Conservation (phyloP, 2,113 vertebrate species). For the Capreolus pygargus region DNA sequence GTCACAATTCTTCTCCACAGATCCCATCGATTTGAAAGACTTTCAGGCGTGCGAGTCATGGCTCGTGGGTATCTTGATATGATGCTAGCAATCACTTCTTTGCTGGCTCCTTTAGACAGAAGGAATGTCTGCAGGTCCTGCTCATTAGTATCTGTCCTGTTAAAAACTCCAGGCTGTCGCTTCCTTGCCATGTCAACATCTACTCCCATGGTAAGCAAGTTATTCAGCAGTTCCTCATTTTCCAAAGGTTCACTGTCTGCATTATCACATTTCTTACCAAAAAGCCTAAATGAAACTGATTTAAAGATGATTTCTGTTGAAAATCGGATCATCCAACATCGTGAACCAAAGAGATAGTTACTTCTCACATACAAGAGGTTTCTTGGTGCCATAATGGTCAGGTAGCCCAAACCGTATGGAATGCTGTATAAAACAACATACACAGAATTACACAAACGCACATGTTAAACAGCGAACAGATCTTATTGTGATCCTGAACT, state of each 20-base stretch:
- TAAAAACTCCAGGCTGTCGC: constrained; percentile 82
- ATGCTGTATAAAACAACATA: constrained; percentile 59
- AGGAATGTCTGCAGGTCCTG: constrained; percentile 81
- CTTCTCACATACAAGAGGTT: neutral
- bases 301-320: neutral
- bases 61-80: constrained; percentile 85
- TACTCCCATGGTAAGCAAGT: constrained; percentile 81
- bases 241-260: constrained; percentile 26
- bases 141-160: constrained; percentile 80
- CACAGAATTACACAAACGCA: constrained; percentile 11
- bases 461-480: neutral
- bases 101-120: constrained; percentile 81
- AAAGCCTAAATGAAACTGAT: constrained; percentile 21
- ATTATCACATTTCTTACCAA: constrained; percentile 38
- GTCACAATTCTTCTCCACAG: constrained; percentile 85
- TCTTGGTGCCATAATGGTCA: constrained; percentile 19
- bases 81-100: constrained; percentile 79
- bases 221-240: constrained; percentile 81
- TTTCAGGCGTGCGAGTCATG: constrained; percentile 80
- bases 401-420: neutral
- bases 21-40: constrained; percentile 83
- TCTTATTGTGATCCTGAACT: neutral
- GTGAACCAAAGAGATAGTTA: constrained; percentile 35
- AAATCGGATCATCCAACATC: constrained; percentile 32
- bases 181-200: constrained; percentile 80